Evolutionary conservation across 2,113 vertebrate genomes (phyloP), one percentile per base, ranked within the genome.

Genomic region (Fulica atra): DNA sequence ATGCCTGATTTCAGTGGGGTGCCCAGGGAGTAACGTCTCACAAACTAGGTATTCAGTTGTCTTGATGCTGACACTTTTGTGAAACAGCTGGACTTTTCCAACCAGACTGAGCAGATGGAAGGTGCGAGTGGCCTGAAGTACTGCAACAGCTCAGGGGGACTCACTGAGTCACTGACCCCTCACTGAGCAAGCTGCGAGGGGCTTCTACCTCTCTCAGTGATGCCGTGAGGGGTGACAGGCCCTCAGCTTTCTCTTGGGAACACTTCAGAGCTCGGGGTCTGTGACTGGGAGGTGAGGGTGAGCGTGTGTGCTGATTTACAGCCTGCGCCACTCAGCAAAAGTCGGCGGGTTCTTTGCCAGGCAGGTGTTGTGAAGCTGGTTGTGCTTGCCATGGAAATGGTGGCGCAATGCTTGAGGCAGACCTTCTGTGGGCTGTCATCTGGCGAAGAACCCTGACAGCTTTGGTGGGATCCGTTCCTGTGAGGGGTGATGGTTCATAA

Each of bases 381-480:
- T 0, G 19, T 21, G 60, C 44, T 36, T 12, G 50, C 0, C 11
- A 4, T 23, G 28, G 65, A 38, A 40, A 38, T 8, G 50, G 36
- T 76, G 81, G 40, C 5, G 4, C 48, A 63, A 1, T 0, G 12
- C 53, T 83, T 2, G 2, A 24, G 40, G 10, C 54, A 4, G 44
- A 5, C 77, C 72, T 11, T 19, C 36, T 1, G 2, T 13, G 36
- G 44, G 40, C 33, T 35, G 3, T 8, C 59, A 8, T 21, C 0
- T 2, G 10, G 33, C 0, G 1, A 66, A 9, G 51, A 11, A 5
- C 0, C 2, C 36, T 7, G 17, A 23, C 13, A 23, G 42, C 19
- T 89, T 33, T 1, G 40, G 18, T 59, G 69, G 81, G 31, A 10
- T 68, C 72, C 24, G 5, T 44, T 46, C 10, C 35, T 4, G 0